These are phyloP conservation scores for Nomada ferruginata DNA, from an alignment of 2,888 invertebrate genomes.

Conservation along the genomic window DNA sequence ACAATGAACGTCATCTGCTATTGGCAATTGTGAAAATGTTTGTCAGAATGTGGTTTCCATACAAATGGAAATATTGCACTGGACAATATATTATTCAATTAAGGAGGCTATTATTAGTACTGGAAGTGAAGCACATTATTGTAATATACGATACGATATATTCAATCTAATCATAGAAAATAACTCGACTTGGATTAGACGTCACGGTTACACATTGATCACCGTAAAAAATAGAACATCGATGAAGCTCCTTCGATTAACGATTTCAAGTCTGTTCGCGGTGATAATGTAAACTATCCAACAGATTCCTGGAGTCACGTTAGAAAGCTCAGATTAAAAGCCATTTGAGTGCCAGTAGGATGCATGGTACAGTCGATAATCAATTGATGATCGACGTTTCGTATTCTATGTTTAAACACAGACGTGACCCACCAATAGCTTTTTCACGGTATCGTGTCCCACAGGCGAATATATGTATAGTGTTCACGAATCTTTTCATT, in stretches of 20 bases:
- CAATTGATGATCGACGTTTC: conserved; percentile 59
- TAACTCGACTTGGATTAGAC: neutral
- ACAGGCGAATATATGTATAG: neutral
- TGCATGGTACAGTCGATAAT: conserved; percentile 67
- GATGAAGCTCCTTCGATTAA: conserved; percentile 10
- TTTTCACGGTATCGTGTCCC: conserved; percentile 19
- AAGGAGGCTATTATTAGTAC: too few species aligned
- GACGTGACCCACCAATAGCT: conserved; percentile 1
- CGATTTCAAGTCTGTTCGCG: conserved; percentile 11
- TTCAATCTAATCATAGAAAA: too few species aligned
- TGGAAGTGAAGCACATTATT: too few species aligned
- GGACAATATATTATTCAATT: too few species aligned
- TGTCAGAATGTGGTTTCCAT: too few species aligned
- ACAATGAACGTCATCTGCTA: too few species aligned
- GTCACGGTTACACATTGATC: neutral
- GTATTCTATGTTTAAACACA: conserved; percentile 31
- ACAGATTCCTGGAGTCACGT: conserved; percentile 40
- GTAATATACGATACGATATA: too few species aligned
- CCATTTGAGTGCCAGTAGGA: conserved; percentile 55
- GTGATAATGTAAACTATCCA: conserved; percentile 7
- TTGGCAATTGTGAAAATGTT: too few species aligned
- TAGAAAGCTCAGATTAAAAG: conserved; percentile 49
- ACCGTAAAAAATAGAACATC: neutral
- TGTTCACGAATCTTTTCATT: too few species aligned
- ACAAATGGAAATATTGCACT: too few species aligned